These are phyloP conservation scores for Neomorphus geoffroyi DNA, from an alignment of 2,797 vertebrate species.

Conservation along the genomic window DNA sequence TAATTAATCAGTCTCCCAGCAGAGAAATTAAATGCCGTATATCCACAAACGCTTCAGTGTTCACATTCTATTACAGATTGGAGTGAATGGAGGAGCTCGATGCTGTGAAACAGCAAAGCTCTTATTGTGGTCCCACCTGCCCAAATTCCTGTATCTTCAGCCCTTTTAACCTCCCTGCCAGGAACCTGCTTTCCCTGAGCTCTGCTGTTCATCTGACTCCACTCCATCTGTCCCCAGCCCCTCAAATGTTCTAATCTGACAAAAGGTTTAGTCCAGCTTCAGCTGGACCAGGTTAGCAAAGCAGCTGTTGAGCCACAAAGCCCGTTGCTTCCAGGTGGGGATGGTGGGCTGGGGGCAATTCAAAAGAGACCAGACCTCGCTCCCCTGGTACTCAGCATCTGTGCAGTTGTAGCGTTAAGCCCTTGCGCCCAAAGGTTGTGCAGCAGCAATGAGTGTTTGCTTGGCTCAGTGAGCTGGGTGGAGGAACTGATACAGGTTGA, in stretches of 20 bases:
- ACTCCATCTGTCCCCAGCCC: background rate
- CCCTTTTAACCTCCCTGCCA: background rate
- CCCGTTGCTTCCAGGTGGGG: background rate
- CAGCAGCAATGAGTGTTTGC: background rate
- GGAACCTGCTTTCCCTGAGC: background rate
- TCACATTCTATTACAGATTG: background rate
- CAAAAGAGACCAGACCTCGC: rapidly evolving
- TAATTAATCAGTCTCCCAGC: background rate
- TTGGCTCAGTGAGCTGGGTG: background rate
- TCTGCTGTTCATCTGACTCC: background rate
- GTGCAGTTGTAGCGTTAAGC: too few species aligned
- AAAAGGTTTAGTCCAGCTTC: background rate
- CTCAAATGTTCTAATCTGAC: background rate
- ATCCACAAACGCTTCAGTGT: too few species aligned
- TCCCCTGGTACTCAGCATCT: background rate
- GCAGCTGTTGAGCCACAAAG: background rate
- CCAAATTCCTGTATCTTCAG: background rate
- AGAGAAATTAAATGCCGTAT: background rate
- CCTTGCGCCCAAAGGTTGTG: background rate
- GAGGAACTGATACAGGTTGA: background rate
- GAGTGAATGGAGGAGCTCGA: rapidly evolving
- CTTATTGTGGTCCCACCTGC: background rate
- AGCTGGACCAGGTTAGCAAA: background rate
- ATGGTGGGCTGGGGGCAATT: rapidly evolving
- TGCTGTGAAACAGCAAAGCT: background rate